phyloP scores from a whole-genome alignment of 2,888 invertebrate species.

The Xanthorhoe spadicearia region DNA sequence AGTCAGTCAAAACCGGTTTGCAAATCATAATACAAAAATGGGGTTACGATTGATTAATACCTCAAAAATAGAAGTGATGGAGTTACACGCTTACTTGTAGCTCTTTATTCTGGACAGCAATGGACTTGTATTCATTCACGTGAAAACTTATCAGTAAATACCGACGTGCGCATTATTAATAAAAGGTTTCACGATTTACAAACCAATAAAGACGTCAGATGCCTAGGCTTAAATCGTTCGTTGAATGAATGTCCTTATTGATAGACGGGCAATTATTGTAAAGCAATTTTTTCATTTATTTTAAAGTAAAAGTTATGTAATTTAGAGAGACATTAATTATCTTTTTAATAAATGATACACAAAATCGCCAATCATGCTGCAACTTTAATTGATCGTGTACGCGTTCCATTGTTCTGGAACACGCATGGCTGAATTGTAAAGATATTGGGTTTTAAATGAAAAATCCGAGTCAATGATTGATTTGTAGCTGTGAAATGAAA shows the following conservation, averaged over 20 bases:
- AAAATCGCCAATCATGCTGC: not conserved
- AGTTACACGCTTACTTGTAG: too few relatives aligned
- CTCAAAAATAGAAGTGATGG: too few relatives aligned
- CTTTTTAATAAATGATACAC: not conserved
- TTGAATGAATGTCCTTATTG: not conserved
- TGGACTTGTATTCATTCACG: too few relatives aligned
- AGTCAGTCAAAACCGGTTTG: too few relatives aligned
- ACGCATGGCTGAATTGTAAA: not conserved
- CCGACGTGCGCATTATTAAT: not conserved
- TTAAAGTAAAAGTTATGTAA: too few relatives aligned
- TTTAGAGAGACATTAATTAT: too few relatives aligned
- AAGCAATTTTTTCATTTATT: not conserved
- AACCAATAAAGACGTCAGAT: not conserved
- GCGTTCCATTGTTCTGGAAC: not conserved
- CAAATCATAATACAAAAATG: too few relatives aligned
- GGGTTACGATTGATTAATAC: too few relatives aligned
- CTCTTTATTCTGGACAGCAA: too few relatives aligned
- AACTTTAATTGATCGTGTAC: not conserved
- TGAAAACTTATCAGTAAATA: too few relatives aligned
- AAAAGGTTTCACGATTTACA: not conserved
- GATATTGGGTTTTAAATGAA: conserved; percentile 1
- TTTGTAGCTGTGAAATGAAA: not conserved
- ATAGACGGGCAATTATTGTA: not conserved
- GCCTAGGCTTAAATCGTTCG: not conserved
- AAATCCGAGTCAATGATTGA: not conserved